Conservation (phyloP, 1,140 invertebrate species). For the Lepidostoma basale region DNA sequence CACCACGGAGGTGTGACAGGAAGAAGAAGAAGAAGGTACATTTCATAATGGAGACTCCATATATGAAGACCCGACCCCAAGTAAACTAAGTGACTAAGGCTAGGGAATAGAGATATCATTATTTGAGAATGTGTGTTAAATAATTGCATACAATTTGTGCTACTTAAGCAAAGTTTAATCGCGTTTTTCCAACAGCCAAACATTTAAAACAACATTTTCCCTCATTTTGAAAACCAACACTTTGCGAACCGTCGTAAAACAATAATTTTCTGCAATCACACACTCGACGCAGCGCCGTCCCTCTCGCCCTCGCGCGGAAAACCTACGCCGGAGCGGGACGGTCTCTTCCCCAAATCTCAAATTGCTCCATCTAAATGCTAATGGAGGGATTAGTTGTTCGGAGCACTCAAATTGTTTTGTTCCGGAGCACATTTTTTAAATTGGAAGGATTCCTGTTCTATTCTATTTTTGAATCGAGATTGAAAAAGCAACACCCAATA, state of each 20-base stretch:
- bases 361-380: slow-evolving; percentile 30
- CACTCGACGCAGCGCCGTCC: not conserved
- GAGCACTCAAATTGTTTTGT: slow-evolving; percentile 26
- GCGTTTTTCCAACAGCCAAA: too few relatives aligned
- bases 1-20: too few relatives aligned
- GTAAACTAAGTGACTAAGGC: too few relatives aligned
- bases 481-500: slow-evolving; percentile 13
- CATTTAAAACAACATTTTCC: not conserved
- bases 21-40: too few relatives aligned
- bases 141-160: too few relatives aligned
- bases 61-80: too few relatives aligned
- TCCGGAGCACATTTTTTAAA: slow-evolving; percentile 21
- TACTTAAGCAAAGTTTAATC: too few relatives aligned
- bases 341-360: not conserved
- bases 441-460: not conserved
- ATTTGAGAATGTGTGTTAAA: too few relatives aligned
- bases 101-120: too few relatives aligned
- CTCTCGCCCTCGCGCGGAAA: not conserved
- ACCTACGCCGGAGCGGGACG: not conserved
- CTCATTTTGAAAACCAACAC: too few relatives aligned
- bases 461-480: slow-evolving; percentile 24
- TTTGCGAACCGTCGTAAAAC: slow-evolving; percentile 10
- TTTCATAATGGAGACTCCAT: too few relatives aligned
- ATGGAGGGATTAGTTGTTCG: slow-evolving; percentile 19
- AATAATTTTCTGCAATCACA: slow-evolving; percentile 11